Base-by-base conservation (phyloP, 1,140 invertebrate species). In the Littorina saxatilis region DNA sequence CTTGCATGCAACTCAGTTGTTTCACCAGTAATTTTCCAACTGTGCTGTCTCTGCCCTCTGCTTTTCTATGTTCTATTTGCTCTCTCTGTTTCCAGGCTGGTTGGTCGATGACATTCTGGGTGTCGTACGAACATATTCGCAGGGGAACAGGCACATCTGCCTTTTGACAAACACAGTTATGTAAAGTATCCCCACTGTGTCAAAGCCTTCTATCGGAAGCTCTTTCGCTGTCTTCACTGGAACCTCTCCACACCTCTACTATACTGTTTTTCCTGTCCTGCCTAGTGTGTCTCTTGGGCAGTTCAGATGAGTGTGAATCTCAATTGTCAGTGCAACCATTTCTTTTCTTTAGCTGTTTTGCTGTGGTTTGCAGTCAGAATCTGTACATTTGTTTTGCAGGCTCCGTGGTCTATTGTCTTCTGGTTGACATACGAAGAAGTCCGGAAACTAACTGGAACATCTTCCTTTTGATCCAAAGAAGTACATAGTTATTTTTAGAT, bases 341-440 rank as follows among this genome's bases (percentile, higher is more conserved):
- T n/a, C n/a, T n/a, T n/a, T n/a, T n/a, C n/a, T n/a, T n/a, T n/a
- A n/a, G n/a, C n/a, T n/a, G n/a, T n/a, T n/a, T n/a, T n/a, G n/a
- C n/a, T n/a, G n/a, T n/a, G n/a, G n/a, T n/a, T n/a, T n/a, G n/a
- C n/a, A 37, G 15, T 39, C 47, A 55, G 37, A 37, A 47, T 50
- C 20, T 70, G n/a, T n/a, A 39, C n/a, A 58, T 79, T 76, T 83
- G 32, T 66, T 77, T 90, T 92, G 27, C 83, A 92, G 94, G 95
- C 94, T 39, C 95, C 95, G 0, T 96, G 95, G 95, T 95, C 95
- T 13, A 90, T 96, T 7, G 95, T 94, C 7, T 96, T 96, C 91
- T 96, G 95, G 95, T 88, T 95, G 29, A 93, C 93, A 9, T 95
- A 95, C 88, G 95, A 95, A 92, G 92, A 95, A 90, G 93, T 95